Conservation (phyloP, 2,113 vertebrate species). For the Notothenia coriiceps region DNA sequence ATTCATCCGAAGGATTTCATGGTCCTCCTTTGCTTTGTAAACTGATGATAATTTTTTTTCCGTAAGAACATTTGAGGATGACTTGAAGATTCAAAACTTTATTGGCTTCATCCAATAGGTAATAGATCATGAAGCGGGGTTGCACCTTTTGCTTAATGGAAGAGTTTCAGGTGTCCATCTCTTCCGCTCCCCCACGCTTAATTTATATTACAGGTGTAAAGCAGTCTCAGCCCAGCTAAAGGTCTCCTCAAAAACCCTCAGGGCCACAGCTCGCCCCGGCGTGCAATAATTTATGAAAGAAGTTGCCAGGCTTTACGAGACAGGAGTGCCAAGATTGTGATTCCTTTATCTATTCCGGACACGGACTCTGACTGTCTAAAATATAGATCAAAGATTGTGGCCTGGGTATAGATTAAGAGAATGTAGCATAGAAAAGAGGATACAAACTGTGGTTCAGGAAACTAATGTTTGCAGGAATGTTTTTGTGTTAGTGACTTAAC, state of each 20-base stretch:
- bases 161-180: constrained; percentile 68
- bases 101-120: constrained; percentile 22
- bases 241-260: constrained; percentile 74
- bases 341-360: constrained; percentile 73
- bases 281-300: constrained; percentile 78
- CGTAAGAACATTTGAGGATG: constrained; percentile 32
- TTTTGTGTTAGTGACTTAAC: constrained; percentile 2
- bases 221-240: constrained; percentile 70
- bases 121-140: constrained; percentile 58
- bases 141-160: constrained; percentile 47
- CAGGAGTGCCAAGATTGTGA: constrained; percentile 71
- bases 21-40: constrained; percentile 20
- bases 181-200: constrained; percentile 54
- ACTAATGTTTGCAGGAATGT: not conserved
- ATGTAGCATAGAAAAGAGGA: constrained; percentile 14
- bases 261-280: constrained; percentile 58
- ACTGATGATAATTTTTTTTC: constrained; percentile 28
- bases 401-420: constrained; percentile 60
- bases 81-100: constrained; percentile 33
- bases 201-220: constrained; percentile 81
- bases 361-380: constrained; percentile 65
- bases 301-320: constrained; percentile 73
- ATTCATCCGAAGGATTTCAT: not conserved
- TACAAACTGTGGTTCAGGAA: not conserved
- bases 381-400: constrained; percentile 73